Conservation (phyloP, 1,140 invertebrate species). For the Diachasma alloeum region DNA sequence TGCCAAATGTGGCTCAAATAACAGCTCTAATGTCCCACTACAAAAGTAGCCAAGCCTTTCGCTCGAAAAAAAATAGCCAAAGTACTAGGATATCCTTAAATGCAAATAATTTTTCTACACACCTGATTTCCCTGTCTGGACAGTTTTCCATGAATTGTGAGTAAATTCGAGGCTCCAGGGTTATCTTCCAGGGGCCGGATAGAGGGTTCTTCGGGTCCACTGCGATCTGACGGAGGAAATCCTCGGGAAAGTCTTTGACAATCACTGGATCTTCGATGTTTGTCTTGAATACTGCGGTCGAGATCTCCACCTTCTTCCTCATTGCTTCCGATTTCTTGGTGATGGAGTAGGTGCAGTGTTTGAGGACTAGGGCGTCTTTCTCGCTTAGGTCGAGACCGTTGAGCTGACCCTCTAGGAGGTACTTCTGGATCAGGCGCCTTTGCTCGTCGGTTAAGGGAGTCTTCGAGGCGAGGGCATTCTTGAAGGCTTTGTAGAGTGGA, state of each 20-base stretch:
- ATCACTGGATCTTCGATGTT: constrained; percentile 72
- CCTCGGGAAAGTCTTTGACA: constrained; percentile 78
- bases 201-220: constrained; percentile 68
- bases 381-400: constrained; percentile 74
- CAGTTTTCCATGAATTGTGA: constrained; percentile 81
- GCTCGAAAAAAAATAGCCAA: too few relatives aligned
- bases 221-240: constrained; percentile 74
- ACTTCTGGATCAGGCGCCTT: constrained; percentile 78
- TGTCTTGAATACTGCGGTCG: constrained; percentile 72
- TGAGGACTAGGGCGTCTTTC: neutral
- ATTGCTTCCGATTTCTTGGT: neutral
- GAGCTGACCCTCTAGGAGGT: constrained; percentile 80
- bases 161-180: constrained; percentile 76
- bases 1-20: too few relatives aligned
- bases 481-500: constrained; percentile 74
- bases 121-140: constrained; percentile 74
- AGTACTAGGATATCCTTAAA: too few relatives aligned
- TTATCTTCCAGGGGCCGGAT: constrained; percentile 83
- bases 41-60: too few relatives aligned
- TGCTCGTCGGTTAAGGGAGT: constrained; percentile 71
- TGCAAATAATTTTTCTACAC: too few relatives aligned
- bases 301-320: constrained; percentile 61
- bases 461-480: constrained; percentile 61
- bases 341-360: neutral
- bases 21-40: too few relatives aligned